phyloP scores from a whole-genome alignment of 1,140 invertebrate genomes.

The Pollicipes pollicipes region DNA sequence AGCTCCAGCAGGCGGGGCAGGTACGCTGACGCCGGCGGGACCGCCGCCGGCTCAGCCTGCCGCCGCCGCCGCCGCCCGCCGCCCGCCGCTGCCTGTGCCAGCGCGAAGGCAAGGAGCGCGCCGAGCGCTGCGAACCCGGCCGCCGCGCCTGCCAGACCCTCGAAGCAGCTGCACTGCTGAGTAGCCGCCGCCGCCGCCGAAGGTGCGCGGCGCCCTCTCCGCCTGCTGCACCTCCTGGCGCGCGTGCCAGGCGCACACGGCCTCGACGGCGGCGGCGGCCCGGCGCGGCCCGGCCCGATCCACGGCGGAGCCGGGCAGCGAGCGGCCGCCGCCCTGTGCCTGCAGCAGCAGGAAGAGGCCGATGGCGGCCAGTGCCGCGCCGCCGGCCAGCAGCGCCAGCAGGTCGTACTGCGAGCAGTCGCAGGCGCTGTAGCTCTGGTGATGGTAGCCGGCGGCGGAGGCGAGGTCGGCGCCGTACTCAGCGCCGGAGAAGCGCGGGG shows the following conservation, averaged over 20 bases:
- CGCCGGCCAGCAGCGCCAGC: background rate
- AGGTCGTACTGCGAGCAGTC: background rate
- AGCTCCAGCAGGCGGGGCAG: background rate
- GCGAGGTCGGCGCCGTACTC: no score
- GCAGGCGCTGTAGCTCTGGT: no score
- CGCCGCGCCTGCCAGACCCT: background rate
- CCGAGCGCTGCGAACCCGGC: background rate
- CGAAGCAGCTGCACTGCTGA: background rate
- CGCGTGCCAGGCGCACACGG: background rate
- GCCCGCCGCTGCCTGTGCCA: background rate
- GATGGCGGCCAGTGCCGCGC: slow-evolving; percentile 18
- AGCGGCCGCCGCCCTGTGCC: background rate
- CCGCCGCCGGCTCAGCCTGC: background rate
- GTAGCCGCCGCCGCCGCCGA: background rate
- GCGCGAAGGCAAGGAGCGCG: background rate
- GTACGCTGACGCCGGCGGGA: background rate
- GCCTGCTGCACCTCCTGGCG: background rate
- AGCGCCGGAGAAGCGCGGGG: no score
- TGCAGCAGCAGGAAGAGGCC: background rate
- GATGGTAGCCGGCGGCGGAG: no score
- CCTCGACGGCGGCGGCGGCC: background rate
- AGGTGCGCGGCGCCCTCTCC: background rate
- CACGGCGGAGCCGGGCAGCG: background rate
- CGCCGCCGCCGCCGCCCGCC: no score
- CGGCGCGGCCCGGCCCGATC: background rate